Evolutionary conservation across 2,888 invertebrate genomes (phyloP).

Genomic region (Melipona beecheii): DNA sequence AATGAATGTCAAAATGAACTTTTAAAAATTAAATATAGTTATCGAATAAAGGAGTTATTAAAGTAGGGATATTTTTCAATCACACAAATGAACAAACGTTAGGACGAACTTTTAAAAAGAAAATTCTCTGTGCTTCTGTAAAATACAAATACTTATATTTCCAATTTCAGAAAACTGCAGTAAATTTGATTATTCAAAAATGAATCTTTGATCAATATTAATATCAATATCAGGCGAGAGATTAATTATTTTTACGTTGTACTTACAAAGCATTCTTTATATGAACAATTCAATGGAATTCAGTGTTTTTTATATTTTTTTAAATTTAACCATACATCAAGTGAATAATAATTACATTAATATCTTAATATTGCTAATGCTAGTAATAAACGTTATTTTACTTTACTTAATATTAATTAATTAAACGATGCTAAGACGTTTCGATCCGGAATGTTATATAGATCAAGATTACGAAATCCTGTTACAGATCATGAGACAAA

Average conservation of each 20-base stretch:
- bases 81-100: too few species aligned
- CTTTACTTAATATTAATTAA: neutral
- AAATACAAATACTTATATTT: neutral
- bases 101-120: too few species aligned
- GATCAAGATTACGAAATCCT: neutral
- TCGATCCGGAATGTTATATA: neutral
- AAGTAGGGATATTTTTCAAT: neutral
- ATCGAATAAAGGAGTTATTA: neutral
- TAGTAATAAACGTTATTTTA: too few species aligned
- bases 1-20: too few species aligned
- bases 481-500: neutral
- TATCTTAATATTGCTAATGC: too few species aligned
- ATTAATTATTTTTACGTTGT: neutral
- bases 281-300: too few species aligned
- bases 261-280: too few species aligned
- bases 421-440: rapidly evolving
- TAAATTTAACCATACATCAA: too few species aligned
- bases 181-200: neutral
- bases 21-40: neutral
- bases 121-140: too few species aligned
- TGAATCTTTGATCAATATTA: neutral
- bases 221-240: neutral
- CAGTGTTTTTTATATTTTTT: too few species aligned
- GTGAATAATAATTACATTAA: too few species aligned
- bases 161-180: neutral